Conservation (phyloP, 2,113 vertebrate genomes). For the Tachycineta bicolor region DNA sequence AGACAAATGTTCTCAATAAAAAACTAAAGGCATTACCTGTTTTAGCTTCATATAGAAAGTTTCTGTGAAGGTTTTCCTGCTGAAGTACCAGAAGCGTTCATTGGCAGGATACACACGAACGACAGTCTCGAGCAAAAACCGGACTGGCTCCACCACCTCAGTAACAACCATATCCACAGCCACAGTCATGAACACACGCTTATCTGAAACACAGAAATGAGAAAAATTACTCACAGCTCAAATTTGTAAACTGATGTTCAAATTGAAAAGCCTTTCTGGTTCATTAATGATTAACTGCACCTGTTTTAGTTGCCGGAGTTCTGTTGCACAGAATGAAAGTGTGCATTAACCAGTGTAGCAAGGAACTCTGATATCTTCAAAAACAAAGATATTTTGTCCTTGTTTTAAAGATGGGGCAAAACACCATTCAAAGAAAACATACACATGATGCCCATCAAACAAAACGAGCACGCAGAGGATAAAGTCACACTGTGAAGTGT, state of each 20-base stretch:
- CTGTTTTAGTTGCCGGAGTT: neutral
- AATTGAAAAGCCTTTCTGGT: neutral
- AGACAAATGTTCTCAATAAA: neutral
- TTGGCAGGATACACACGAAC: constrained; percentile 93
- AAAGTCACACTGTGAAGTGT: neutral
- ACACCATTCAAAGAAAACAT: neutral
- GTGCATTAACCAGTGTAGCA: neutral
- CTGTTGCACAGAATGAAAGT: neutral
- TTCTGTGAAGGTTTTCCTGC: constrained; percentile 94
- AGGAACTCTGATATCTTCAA: neutral
- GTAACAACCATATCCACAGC: constrained; percentile 97
- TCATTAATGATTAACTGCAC: neutral
- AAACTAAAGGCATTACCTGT: constrained; percentile 78
- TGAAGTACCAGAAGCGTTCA: constrained; percentile 98
- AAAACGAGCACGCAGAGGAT: neutral
- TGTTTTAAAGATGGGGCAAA: neutral
- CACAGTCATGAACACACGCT: constrained; percentile 93
- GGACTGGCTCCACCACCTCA: constrained; percentile 92
- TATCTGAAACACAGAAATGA: constrained; percentile 77
- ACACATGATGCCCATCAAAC: rapidly evolving
- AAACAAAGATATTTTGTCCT: neutral
- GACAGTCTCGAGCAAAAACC: constrained; percentile 90
- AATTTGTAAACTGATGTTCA: neutral
- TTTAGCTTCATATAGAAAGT: constrained; percentile 93
- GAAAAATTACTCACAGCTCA: neutral